Evolutionary conservation across 2,888 invertebrate species (phyloP), one percentile per base, ranked within the genome.

Genomic region (Spilarctia lutea): DNA sequence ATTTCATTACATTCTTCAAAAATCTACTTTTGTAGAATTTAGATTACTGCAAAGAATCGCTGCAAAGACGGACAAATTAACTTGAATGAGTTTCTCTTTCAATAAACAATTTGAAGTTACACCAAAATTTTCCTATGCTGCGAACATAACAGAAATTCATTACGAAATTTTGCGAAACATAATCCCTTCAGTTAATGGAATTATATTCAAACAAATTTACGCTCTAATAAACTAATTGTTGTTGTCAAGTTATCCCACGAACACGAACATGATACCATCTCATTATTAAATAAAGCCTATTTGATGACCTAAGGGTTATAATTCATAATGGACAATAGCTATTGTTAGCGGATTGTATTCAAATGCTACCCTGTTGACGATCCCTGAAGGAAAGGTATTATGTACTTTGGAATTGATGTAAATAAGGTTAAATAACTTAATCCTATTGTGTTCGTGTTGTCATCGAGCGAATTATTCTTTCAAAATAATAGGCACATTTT

Each of bases 201-300:
- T 39, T 63, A 27, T 45, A 39, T 35, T 39, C 39, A 35, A 69
- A 73, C 27, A 30, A 68, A 74, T 65, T 70, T 30, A 70, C 52
- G 35, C 56, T 74, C 74, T 30, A 66, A 60, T 74, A 71, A 74
- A 48, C 71, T 71, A 18, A 74, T 45, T 24, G 52, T 74, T 52
- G 67, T 70, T 74, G 70, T 66, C 24, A 30, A 66, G 52, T 67
- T 67, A 74, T 42, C 60, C 56, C 27, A n/a, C 45, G 18, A 24
- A 65, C 30, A 30, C 39, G 66, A 39, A 67, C 45, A 72, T 48
- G 72, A 71, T 74, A 73, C 35, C 71, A 77, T 82, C 70, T 73
- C 65, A 68, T 70, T 77, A 73, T 83, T 77, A 81, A 82, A 83
- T 82, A 75, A 75, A 75, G 77, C 77, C 73, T 67, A 68, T 52